Evolutionary conservation across 1,140 invertebrate genomes (phyloP), one percentile per base, ranked within the genome.

Genomic region (Euwallacea similis): DNA sequence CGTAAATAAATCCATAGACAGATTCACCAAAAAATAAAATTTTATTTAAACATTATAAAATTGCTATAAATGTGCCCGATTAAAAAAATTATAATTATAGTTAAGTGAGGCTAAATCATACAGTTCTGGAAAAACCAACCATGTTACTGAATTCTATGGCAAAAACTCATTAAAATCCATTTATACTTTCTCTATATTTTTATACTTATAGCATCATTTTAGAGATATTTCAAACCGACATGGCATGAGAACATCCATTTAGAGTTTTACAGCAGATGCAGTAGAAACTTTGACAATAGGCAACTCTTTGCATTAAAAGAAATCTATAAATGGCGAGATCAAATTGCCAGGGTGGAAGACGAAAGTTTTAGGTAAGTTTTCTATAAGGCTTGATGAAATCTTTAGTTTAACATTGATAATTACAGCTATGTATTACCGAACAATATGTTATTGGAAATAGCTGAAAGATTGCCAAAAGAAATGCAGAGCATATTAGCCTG

Each of bases 361-460:
- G 98, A 99, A 81, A 98, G 96, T 79, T 84, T 83, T 11, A 88
- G 85, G 88, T 92, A 81, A 84, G 84, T 80, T 50, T 54, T 41
- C 10, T 33, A 33, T 33, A 33, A 33, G 21, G 21, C 21, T 33
- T 33, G 21, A 33, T 33, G 21, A 33, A 13, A 15, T 58, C 9
- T 10, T n/a, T 6, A 58, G 16, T n/a, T n/a, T 58, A 10, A 13
- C 55, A 13, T 33, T 33, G 21, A 9, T 21, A 68, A 43, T 71
- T 76, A 63, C 79, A 92, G 92, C 15, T 99, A 95, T 81, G 91
- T 99, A 42, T 82, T 99, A 66, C 96, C 97, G 0, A 97, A 97
- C 83, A 95, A 98, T 79, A 98, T 98, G 95, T 77, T 99, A 80
- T 79, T 98, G 21, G 88, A 95, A 76, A 94, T 99, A 62, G 89